Conservation (phyloP, 2,797 vertebrate genomes). For the Chaetodon trifasciatus region DNA sequence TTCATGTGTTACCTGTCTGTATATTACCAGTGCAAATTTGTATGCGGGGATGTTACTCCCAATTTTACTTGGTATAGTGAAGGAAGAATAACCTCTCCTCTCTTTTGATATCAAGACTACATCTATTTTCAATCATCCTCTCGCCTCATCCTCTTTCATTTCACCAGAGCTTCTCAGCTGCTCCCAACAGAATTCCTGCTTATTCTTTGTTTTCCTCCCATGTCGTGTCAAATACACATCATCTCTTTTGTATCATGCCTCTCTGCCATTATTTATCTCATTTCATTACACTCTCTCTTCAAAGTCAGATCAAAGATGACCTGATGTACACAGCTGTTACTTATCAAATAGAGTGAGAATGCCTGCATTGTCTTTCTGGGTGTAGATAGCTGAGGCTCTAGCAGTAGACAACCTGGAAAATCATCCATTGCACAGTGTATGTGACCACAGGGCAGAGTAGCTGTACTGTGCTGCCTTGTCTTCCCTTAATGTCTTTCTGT, state of each 20-base stretch:
- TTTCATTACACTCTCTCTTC: conserved; percentile 27
- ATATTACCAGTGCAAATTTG: neutral
- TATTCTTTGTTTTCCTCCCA: conserved; percentile 20
- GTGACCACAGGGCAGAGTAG: conserved; percentile 14
- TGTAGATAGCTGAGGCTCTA: conserved; percentile 10
- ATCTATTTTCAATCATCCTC: conserved; percentile 26
- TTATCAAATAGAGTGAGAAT: conserved; percentile 28
- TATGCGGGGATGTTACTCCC: neutral
- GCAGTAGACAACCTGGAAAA: conserved; percentile 19
- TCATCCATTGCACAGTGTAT: conserved; percentile 11
- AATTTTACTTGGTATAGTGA: neutral
- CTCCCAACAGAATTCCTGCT: neutral
- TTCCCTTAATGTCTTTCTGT: neutral
- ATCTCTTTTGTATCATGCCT: conserved; percentile 15
- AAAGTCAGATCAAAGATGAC: conserved; percentile 50
- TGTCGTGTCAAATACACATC: conserved; percentile 23
- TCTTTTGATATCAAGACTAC: conserved; percentile 2
- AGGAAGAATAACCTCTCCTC: neutral
- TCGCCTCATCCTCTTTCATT: conserved; percentile 10
- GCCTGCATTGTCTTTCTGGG: conserved; percentile 12
- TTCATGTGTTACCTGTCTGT: too few relatives aligned
- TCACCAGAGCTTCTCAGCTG: conserved; percentile 8
- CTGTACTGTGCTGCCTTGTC: conserved; percentile 1
- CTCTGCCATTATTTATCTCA: conserved; percentile 33
- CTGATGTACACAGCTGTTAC: conserved; percentile 12